phyloP scores from a whole-genome alignment of 2,797 vertebrate genomes.

The Cyclura pinguis region DNA sequence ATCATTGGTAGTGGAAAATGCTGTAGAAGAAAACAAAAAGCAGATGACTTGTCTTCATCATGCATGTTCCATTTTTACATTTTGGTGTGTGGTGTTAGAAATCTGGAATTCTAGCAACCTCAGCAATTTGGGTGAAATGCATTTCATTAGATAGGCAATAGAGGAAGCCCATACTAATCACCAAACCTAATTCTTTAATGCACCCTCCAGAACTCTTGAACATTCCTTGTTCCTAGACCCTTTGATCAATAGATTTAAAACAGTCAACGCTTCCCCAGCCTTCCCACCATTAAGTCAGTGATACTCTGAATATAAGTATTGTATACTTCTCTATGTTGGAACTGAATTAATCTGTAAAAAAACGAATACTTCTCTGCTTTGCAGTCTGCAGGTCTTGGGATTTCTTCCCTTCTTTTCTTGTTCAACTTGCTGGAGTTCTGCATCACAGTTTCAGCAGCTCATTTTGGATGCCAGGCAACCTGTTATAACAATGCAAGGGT shows the following conservation, averaged over 20 bases:
- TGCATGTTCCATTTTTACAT: neutral
- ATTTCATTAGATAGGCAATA: neutral
- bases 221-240: too few relatives aligned
- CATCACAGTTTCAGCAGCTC: constrained; percentile 53
- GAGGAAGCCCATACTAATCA: neutral
- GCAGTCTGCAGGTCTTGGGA: constrained; percentile 56
- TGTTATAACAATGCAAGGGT: constrained; percentile 20
- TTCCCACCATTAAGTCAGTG: too few relatives aligned
- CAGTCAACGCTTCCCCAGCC: neutral
- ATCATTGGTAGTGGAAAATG: neutral
- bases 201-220: too few relatives aligned
- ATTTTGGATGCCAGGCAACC: constrained; percentile 63
- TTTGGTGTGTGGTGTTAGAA: neutral
- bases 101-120: neutral
- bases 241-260: neutral
- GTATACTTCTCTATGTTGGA: neutral
- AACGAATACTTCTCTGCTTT: neutral
- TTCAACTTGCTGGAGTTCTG: constrained; percentile 69
- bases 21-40: too few relatives aligned
- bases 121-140: neutral
- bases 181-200: neutral
- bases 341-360: neutral
- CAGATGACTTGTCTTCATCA: neutral
- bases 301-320: neutral
- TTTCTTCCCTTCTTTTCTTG: constrained; percentile 55